Percentiles rank a stretch among this genome's conserved stretches.
Evolutionary conservation across 2,113 vertebrate genomes (phyloP).

Genomic region (Eidolon helvum): DNA sequence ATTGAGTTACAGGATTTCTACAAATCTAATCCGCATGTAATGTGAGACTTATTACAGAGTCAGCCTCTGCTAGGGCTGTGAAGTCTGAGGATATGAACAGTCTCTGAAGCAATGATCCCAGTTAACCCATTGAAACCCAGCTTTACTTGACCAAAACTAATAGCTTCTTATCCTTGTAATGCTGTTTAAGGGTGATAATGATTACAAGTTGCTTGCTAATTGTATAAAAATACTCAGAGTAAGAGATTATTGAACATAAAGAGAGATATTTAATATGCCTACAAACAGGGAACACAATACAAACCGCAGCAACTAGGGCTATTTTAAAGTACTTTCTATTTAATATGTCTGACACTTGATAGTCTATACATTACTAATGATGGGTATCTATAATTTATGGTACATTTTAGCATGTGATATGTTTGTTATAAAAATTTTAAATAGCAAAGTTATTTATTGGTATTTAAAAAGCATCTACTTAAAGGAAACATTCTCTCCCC

Average conservation of each 20-base stretch:
- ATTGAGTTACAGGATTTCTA: constrained; percentile 94
- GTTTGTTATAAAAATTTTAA: constrained; percentile 49
- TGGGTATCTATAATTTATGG: constrained; percentile 57
- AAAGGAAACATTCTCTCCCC: background rate
- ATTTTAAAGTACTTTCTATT: constrained; percentile 28
- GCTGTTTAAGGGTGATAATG: constrained; percentile 52
- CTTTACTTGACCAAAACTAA: constrained; percentile 73
- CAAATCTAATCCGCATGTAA: constrained; percentile 92
- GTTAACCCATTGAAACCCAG: constrained; percentile 85
- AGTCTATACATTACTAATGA: constrained; percentile 62
- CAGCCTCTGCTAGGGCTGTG: constrained; percentile 84
- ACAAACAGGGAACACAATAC: background rate
- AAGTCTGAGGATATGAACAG: constrained; percentile 83
- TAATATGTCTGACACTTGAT: constrained; percentile 34
- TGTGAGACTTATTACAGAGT: constrained; percentile 90
- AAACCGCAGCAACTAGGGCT: background rate
- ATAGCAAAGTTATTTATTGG: constrained; percentile 17
- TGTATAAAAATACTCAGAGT: background rate
- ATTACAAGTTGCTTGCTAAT: constrained; percentile 71
- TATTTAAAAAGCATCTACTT: constrained; percentile 44
- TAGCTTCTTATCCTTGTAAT: constrained; percentile 66
- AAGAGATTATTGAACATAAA: constrained; percentile 43
- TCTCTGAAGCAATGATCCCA: constrained; percentile 79
- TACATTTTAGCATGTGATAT: constrained; percentile 38
- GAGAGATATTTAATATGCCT: constrained; percentile 68